Evolutionary conservation across 2,888 invertebrate species (phyloP).

Genomic region (Eulithis testata): DNA sequence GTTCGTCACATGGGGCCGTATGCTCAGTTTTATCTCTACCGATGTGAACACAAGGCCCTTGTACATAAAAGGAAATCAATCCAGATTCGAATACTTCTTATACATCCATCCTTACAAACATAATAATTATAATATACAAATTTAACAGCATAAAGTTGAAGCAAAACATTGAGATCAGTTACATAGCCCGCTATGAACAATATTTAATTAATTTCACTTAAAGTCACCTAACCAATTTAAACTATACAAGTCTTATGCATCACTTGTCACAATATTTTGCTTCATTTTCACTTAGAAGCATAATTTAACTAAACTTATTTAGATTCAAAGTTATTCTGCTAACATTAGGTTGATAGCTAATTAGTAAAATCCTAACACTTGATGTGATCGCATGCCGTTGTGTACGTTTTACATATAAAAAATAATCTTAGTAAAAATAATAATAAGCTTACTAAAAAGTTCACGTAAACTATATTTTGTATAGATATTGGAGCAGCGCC

Average conservation of each 20-base stretch:
- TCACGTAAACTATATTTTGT: too few relatives aligned
- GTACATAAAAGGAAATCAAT: conserved; percentile 29
- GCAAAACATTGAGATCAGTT: conserved; percentile 31
- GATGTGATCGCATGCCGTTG: background rate
- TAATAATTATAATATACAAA: conserved; percentile 37
- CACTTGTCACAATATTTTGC: conserved; percentile 39
- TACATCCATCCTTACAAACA: conserved; percentile 45
- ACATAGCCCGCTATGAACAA: conserved; percentile 33
- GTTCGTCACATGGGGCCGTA: conserved; percentile 42
- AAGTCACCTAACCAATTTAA: conserved; percentile 9
- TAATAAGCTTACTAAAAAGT: too few relatives aligned
- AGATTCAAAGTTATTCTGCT: conserved; percentile 21
- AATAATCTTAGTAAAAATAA: too few relatives aligned
- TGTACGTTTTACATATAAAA: too few relatives aligned
- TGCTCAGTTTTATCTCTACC: conserved; percentile 32
- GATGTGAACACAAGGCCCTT: too few relatives aligned
- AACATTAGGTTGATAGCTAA: conserved; percentile 12
- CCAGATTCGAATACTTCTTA: conserved; percentile 56
- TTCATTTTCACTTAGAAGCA: conserved; percentile 33
- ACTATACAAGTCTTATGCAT: conserved; percentile 14
- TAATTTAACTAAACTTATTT: conserved; percentile 16
- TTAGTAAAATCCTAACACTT: conserved; percentile 6
- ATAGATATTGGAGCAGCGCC: too few relatives aligned
- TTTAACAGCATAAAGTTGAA: conserved; percentile 20
- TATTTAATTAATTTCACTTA: conserved; percentile 17